Percentiles rank a stretch among this genome's conserved stretches.
Evolutionary conservation across 1,140 invertebrate species (phyloP).

Genomic region (Macrotrachela quadricornifera): DNA sequence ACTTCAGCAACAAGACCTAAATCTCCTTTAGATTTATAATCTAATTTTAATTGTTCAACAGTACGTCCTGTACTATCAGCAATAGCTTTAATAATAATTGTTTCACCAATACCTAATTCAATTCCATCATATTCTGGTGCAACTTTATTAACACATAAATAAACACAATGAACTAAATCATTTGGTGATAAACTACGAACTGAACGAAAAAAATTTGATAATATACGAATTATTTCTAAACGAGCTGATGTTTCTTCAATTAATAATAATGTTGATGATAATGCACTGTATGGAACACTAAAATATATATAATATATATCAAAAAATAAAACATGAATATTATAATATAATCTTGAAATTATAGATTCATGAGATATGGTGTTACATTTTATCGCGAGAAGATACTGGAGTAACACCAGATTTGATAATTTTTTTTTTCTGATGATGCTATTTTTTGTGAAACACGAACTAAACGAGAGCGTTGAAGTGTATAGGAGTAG

Average conservation of each 20-base stretch:
- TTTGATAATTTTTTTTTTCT: too few relatives aligned
- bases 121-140: constrained; percentile 71
- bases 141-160: constrained; percentile 79
- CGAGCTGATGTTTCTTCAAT: constrained; percentile 22
- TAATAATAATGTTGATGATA: constrained; percentile 7
- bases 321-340: too few relatives aligned
- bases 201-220: constrained; percentile 79
- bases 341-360: too few relatives aligned
- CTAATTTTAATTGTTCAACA: constrained; percentile 43
- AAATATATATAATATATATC: too few relatives aligned
- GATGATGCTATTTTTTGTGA: too few relatives aligned
- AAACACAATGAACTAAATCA: constrained; percentile 69
- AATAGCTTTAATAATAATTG: constrained; percentile 68
- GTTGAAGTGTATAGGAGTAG: too few relatives aligned
- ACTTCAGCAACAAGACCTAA: constrained; percentile 73
- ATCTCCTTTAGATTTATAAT: constrained; percentile 58
- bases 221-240: constrained; percentile 76
- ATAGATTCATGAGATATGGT: too few relatives aligned
- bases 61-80: constrained; percentile 65
- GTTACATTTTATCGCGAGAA: too few relatives aligned
- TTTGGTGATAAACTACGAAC: constrained; percentile 63
- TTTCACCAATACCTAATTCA: constrained; percentile 78
- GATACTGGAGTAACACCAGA: too few relatives aligned
- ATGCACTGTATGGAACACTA: constrained; percentile 4
- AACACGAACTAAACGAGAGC: too few relatives aligned